A percentile compares a stretch with the other conserved stretches of the same genome.
phyloP scores from a whole-genome alignment of 2,888 invertebrate genomes.

The Platycheirus albimanus region DNA sequence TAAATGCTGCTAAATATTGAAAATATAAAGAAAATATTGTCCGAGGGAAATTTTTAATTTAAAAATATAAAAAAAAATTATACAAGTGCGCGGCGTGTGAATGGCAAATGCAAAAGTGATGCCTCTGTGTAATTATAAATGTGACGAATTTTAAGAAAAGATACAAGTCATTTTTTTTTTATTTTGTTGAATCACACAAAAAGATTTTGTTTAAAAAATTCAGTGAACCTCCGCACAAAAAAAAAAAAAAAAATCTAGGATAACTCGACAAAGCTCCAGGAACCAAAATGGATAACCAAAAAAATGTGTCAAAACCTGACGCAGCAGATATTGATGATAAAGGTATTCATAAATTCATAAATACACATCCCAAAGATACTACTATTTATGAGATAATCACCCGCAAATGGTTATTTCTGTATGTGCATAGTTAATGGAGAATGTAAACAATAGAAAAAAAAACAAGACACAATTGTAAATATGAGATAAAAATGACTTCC shows the following conservation, averaged over 20 bases:
- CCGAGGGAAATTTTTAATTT: conserved; percentile 40
- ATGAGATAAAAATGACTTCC: conserved; percentile 47
- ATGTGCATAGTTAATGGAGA: conserved; percentile 48
- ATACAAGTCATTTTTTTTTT: conserved; percentile 13
- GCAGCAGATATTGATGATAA: conserved; percentile 51
- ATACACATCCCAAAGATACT: not conserved
- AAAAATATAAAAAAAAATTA: conserved; percentile 16
- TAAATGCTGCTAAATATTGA: conserved; percentile 52
- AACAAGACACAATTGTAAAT: conserved; percentile 42
- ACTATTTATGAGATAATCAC: conserved; percentile 44
- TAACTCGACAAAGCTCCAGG: conserved; percentile 27
- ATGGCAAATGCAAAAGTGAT: conserved; percentile 61
- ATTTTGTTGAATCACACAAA: conserved; percentile 45
- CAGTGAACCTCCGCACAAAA: not conserved
- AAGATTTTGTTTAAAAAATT: conserved; percentile 23
- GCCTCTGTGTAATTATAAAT: conserved; percentile 68
- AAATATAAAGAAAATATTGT: conserved; percentile 27
- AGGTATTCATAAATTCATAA: conserved; percentile 55
- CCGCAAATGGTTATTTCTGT: conserved; percentile 31
- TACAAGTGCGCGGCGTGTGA: conserved; percentile 55
- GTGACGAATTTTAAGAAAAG: conserved; percentile 62
- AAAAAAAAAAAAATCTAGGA: not conserved
- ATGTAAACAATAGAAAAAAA: conserved; percentile 49
- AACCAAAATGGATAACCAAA: conserved; percentile 58
- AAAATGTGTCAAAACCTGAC: conserved; percentile 48